Evolutionary conservation across 2,888 invertebrate species (phyloP), one percentile per base, ranked within the genome.

Genomic region (Alloplasta piceator): DNA sequence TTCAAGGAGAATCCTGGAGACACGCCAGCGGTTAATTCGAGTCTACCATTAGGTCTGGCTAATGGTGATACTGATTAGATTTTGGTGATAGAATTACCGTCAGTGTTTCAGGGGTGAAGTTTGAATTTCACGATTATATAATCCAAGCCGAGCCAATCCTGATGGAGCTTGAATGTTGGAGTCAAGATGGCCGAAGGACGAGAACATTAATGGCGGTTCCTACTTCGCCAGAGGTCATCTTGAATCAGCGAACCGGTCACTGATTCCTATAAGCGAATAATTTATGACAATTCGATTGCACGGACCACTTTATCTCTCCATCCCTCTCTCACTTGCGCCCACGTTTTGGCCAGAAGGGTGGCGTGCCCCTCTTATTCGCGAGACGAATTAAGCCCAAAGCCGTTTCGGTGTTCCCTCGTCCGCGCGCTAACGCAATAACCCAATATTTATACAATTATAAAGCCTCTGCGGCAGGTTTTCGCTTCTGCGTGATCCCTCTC

Each of bases 371-470:
- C 67, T 38, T n/a, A 14, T 56, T 46, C 64, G 39, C 63, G 66
- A 43, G 73, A 64, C 58, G 80, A 80, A 77, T 77, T 73, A 76
- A 78, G 58, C 16, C 56, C 38, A 56, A 74, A 78, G 58, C 78
- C 71, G 16, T 48, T 58, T 41, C 52, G 14, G 14, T 75, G 70
- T 46, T 55, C 43, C 56, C 77, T 64, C 81, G 79, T 84, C 82
- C 83, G 85, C 83, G 86, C 83, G 81, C 85, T 84, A 86, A 84
- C 84, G 86, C 85, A 84, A 87, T 90, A 90, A 90, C 88, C 87
- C 87, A 90, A 91, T 91, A 90, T 91, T 91, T 91, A 89, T 91
- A 90, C 89, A 90, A 91, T 91, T 91, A 90, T 78, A 70, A 74
- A 90, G 86, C 84, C 86, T 85, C 86, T 83, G 86, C 74, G 60